Conservation (phyloP, 2,888 invertebrate genomes). For the Volucella zonaria region DNA sequence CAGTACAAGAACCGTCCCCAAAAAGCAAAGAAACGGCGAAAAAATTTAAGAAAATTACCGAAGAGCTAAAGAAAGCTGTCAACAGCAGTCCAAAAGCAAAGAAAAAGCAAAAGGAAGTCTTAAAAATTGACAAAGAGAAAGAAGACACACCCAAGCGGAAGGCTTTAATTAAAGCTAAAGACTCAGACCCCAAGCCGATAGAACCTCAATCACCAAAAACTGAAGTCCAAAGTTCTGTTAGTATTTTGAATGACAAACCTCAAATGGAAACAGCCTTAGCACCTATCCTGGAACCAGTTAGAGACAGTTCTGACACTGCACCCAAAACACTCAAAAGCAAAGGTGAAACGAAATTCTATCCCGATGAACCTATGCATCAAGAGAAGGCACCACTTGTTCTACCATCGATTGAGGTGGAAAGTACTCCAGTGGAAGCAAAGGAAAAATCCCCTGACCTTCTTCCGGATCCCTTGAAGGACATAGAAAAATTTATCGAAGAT, state of each 20-base stretch:
- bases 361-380: not conserved
- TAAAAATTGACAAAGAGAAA: slow-evolving; percentile 36
- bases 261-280: not conserved
- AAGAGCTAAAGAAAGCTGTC: slow-evolving; percentile 28
- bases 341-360: slow-evolving; percentile 57
- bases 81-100: slow-evolving; percentile 37
- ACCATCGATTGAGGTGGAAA: not conserved
- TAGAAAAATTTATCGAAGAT: slow-evolving; percentile 81
- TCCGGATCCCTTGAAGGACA: slow-evolving; percentile 79
- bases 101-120: slow-evolving; percentile 43
- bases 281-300: not conserved
- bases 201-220: not conserved
- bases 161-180: slow-evolving; percentile 23
- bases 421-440: slow-evolving; percentile 13
- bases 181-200: not conserved
- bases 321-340: slow-evolving; percentile 46
- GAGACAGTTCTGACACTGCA: not conserved
- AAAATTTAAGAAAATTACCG: slow-evolving; percentile 26
- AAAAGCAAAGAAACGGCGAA: slow-evolving; percentile 44
- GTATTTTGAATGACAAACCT: not conserved
- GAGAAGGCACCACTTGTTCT: not conserved
- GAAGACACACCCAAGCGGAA: slow-evolving; percentile 41
- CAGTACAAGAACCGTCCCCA: not conserved
- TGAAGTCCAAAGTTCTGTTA: not conserved
- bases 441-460: slow-evolving; percentile 74